Evolutionary conservation across 2,888 invertebrate species (phyloP), one percentile per base, ranked within the genome.

Genomic region (Sesia bembeciformis): DNA sequence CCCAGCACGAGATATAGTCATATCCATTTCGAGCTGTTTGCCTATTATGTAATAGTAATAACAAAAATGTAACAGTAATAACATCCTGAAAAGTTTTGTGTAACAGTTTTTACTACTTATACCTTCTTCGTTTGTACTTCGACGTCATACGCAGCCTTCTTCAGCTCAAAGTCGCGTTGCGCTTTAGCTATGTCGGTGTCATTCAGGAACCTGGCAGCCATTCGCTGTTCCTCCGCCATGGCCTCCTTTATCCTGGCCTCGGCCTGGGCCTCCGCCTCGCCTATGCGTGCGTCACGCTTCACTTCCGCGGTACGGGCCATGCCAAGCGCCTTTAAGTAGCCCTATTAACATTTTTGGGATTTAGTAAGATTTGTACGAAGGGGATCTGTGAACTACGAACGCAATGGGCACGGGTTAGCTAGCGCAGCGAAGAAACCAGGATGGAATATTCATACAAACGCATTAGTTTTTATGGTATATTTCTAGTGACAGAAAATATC

Each of bases 121-220:
- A 73, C 95, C 91, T 95, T 96, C 66, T 92, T 95, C 5, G 98
- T 97, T 81, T 98, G 97, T 49, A 99, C 98, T 91, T 98, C 98
- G 62, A 96, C 95, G 77, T 99, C 98, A 77, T 98, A 99, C 3
- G 96, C 95, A 4, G 98, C 98, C 80, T 99, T 98, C 79, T 99
- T 98, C 60, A 98, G 87, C 84, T 98, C 98, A 78, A 98, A 99
- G 83, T 99, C 98, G 60, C 98, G 91, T 76, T 97, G 96, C 0
- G 98, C 97, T 81, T 98, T 98, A 1, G 98, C 98, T 57, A 99
- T 98, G 82, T 98, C 98, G 0, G 98, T 97, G 76, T 99, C 98
- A 85, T 99, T 99, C 23, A 96, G 87, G 79, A 97, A 97, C 59
- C 97, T 93, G 0, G 98, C 92, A 0, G 98, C 97, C 97, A 98